Evolutionary conservation across 2,797 vertebrate genomes (phyloP).

Genomic region (Etheostoma perlongum): DNA sequence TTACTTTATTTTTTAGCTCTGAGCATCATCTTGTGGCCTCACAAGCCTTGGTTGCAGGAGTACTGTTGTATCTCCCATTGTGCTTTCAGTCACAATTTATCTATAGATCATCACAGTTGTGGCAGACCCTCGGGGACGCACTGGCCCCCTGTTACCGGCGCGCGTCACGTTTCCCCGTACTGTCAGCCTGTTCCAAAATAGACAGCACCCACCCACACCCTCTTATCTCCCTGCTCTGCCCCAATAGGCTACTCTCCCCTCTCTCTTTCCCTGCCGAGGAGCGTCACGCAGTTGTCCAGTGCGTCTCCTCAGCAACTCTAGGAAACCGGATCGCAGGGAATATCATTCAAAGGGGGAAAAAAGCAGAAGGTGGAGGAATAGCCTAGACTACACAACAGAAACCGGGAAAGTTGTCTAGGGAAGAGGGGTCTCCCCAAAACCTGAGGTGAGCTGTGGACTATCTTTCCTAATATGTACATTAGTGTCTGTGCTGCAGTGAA

Average conservation of each 20-base stretch:
- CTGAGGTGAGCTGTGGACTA: slow-evolving; percentile 72
- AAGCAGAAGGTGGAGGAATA: background rate
- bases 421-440: slow-evolving; percentile 72
- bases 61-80: background rate
- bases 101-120: slow-evolving; percentile 1
- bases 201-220: slow-evolving; percentile 58
- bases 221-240: slow-evolving; percentile 39
- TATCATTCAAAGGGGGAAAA: slow-evolving; percentile 36
- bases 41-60: background rate
- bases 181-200: slow-evolving; percentile 84
- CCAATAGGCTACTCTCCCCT: slow-evolving; percentile 42
- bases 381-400: background rate
- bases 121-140: slow-evolving; percentile 45
- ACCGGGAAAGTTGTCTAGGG: slow-evolving; percentile 48
- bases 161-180: slow-evolving; percentile 69
- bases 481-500: slow-evolving; percentile 65
- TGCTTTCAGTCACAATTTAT: background rate
- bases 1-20: no score
- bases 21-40: no score
- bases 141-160: slow-evolving; percentile 44
- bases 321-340: slow-evolving; percentile 55
- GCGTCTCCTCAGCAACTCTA: slow-evolving; percentile 58
- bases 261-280: slow-evolving; percentile 64
- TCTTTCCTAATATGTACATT: slow-evolving; percentile 29
- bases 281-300: slow-evolving; percentile 70